A percentile compares a stretch with the other conserved stretches of the same genome.
phyloP scores from a whole-genome alignment of 2,888 invertebrate genomes.

The Homarus gammarus region DNA sequence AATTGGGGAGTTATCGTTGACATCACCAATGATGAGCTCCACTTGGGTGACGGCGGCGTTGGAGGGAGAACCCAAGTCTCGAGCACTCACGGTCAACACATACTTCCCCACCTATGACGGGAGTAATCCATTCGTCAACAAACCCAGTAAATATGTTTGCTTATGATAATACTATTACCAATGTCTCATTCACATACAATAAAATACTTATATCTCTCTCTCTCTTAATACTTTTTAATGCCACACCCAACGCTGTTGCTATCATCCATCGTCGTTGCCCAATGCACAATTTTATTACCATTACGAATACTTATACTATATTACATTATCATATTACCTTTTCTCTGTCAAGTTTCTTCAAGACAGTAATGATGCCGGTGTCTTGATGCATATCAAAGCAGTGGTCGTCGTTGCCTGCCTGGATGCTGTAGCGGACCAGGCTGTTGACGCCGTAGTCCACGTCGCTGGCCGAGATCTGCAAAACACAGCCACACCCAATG shows the following conservation, averaged over 20 bases:
- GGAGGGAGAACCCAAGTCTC: constrained; percentile 62
- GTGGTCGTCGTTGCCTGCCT: constrained; percentile 82
- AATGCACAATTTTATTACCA: too few species aligned
- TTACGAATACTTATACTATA: too few species aligned
- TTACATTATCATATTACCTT: constrained; percentile 80
- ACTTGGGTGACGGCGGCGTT: constrained; percentile 53
- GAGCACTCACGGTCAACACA: constrained; percentile 46
- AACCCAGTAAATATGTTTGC: too few species aligned
- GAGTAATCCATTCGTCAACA: too few species aligned
- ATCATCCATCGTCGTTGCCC: too few species aligned
- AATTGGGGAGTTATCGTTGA: constrained; percentile 70
- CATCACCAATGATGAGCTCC: constrained; percentile 52
- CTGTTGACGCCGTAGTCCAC: constrained; percentile 66
- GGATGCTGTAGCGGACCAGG: constrained; percentile 83
- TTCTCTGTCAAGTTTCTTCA: constrained; percentile 92
- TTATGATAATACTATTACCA: too few species aligned
- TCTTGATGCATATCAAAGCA: constrained; percentile 90
- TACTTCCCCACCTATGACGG: constrained; percentile 49
- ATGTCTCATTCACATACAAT: too few species aligned
- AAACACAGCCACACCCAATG: too few species aligned
- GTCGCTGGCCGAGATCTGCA: constrained; percentile 72
- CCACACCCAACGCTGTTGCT: too few species aligned
- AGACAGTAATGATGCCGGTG: constrained; percentile 91
- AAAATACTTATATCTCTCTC: too few species aligned
- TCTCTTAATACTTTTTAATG: too few species aligned